A percentile compares a stretch with the other conserved stretches of the same genome.
These are phyloP conservation scores for Darevskia nairensis DNA, from an alignment of 2,797 vertebrate species.

Conservation along the genomic window DNA sequence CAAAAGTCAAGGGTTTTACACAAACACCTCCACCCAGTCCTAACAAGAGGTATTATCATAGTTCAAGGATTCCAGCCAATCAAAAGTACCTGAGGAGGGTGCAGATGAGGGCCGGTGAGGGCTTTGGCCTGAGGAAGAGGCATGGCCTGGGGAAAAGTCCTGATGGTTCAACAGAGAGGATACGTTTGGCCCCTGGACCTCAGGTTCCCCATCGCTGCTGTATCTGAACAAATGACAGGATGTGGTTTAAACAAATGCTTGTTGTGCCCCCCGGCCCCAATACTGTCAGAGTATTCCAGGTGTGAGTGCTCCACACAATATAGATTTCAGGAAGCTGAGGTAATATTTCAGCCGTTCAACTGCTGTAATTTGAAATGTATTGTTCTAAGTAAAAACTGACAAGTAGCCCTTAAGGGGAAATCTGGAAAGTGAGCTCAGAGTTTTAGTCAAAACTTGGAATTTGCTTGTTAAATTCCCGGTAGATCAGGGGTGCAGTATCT, in stretches of 20 bases:
- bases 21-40: no score
- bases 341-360: conserved; percentile 42
- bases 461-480: conserved; percentile 58
- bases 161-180: no score
- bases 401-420: conserved; percentile 58
- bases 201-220: background rate
- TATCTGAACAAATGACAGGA: conserved; percentile 27
- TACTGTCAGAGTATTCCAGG: conserved; percentile 18
- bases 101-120: no score
- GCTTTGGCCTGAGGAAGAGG: no score
- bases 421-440: conserved; percentile 45
- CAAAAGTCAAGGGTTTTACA: no score
- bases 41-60: no score
- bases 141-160: no score
- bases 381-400: conserved; percentile 50
- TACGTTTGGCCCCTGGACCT: background rate
- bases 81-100: no score
- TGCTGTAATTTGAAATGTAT: conserved; percentile 48
- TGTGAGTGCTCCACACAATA: conserved; percentile 27
- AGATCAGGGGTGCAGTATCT: conserved; percentile 45
- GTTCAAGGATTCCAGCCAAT: no score
- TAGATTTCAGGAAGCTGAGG: conserved; percentile 42
- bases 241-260: conserved; percentile 3
- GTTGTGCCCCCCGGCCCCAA: background rate
- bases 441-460: conserved; percentile 56